Evolutionary conservation across 2,113 vertebrate species (phyloP).

Genomic region (Tyrannus savana): DNA sequence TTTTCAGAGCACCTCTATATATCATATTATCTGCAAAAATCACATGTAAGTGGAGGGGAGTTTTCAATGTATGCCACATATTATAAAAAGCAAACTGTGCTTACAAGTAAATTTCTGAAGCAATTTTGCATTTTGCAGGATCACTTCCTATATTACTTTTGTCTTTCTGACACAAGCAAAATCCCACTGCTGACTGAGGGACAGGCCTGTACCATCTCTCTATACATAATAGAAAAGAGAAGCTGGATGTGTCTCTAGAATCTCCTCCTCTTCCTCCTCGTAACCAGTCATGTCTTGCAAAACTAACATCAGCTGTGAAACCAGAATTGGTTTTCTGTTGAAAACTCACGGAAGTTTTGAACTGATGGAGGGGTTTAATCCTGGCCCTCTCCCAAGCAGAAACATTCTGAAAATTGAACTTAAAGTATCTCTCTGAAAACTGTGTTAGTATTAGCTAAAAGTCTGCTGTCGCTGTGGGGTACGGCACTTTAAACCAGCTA

Average conservation of each 20-base stretch:
- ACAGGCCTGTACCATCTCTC: background rate
- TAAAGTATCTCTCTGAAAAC: background rate
- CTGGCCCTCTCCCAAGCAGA: background rate
- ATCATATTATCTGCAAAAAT: background rate
- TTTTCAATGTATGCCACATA: background rate
- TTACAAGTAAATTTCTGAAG: background rate
- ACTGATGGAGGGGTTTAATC: background rate
- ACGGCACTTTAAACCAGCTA: constrained; percentile 38
- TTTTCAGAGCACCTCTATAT: background rate
- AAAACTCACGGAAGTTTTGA: background rate
- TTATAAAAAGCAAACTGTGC: background rate
- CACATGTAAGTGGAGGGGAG: background rate
- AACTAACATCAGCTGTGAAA: background rate
- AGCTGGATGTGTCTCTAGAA: background rate
- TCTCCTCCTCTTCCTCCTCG: background rate
- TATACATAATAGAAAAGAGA: background rate
- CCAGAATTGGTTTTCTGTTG: background rate
- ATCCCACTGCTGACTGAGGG: background rate
- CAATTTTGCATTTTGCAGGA: background rate
- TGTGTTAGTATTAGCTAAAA: background rate
- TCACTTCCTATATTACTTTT: background rate
- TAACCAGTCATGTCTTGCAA: background rate
- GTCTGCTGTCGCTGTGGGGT: constrained; percentile 1
- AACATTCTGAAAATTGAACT: background rate
- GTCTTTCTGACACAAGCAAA: background rate